Conservation (phyloP, 2,797 vertebrate genomes). For the Sebastes matsubarae region DNA sequence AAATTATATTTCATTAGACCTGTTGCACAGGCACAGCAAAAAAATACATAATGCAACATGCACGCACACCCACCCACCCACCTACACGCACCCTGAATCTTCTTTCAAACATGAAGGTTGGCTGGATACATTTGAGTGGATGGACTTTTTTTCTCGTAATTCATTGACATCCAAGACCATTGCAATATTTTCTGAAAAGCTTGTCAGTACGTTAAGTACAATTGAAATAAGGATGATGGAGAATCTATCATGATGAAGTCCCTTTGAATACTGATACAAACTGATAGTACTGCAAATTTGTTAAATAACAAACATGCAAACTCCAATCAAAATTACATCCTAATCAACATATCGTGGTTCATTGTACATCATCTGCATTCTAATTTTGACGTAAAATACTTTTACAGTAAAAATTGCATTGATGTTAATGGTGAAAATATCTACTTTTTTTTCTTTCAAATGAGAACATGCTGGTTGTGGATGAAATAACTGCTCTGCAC, state of each 20-base stretch:
- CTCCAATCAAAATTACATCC: background rate
- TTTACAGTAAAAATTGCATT: background rate
- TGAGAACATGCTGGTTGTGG: background rate
- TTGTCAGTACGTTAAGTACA: background rate
- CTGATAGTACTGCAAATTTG: background rate
- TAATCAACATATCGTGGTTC: background rate
- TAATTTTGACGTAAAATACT: background rate
- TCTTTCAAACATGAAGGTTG: background rate
- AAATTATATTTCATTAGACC: too few relatives aligned
- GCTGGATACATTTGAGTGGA: background rate
- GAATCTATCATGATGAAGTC: background rate
- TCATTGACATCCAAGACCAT: background rate
- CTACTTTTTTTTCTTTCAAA: background rate
- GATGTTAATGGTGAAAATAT: background rate
- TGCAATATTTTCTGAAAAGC: background rate
- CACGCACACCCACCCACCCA: background rate
- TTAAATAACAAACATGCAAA: background rate
- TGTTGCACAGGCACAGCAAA: too few relatives aligned
- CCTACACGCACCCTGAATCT: background rate
- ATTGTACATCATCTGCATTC: background rate
- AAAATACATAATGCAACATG: background rate
- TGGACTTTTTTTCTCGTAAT: background rate
- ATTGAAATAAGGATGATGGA: background rate
- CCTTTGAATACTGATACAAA: background rate
- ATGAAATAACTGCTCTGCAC: background rate